A percentile compares a stretch with the other conserved stretches of the same genome.
Evolutionary conservation across 2,797 vertebrate genomes (phyloP).

Genomic region (Sebastes steindachneri): DNA sequence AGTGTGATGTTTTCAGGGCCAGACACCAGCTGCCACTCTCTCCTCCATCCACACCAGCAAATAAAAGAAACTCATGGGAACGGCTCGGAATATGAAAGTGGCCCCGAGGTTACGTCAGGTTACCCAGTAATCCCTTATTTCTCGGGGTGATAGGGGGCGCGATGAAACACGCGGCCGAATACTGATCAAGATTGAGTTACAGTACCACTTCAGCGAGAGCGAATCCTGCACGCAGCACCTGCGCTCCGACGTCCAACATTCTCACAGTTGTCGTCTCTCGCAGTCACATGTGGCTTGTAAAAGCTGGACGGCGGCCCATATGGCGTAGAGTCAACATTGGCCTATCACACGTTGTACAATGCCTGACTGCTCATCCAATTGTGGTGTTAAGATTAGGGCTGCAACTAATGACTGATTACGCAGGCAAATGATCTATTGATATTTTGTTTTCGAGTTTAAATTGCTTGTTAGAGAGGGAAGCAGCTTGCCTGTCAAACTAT

Average conservation of each 20-base stretch:
- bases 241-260: conserved; percentile 35
- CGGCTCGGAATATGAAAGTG: conserved; percentile 28
- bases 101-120: conserved; percentile 13
- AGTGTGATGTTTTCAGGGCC: conserved; percentile 40
- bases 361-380: conserved; percentile 16
- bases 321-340: conserved; percentile 39
- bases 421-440: background rate
- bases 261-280: conserved; percentile 16
- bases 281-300: conserved; percentile 42
- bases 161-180: conserved; percentile 20
- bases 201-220: conserved; percentile 19
- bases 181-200: conserved; percentile 22
- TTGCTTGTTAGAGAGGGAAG: background rate
- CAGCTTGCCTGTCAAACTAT: background rate
- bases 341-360: background rate
- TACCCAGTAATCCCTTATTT: conserved; percentile 36
- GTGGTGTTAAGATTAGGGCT: conserved; percentile 14
- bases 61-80: conserved; percentile 13
- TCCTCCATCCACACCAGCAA: conserved; percentile 4
- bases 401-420: background rate
- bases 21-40: conserved; percentile 48
- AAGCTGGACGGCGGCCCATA: conserved; percentile 46
- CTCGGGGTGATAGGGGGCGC: background rate
- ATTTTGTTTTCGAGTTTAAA: background rate
- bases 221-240: conserved; percentile 46